Base-by-base conservation (phyloP, 2,797 vertebrate species). In the Myotis daubentonii region DNA sequence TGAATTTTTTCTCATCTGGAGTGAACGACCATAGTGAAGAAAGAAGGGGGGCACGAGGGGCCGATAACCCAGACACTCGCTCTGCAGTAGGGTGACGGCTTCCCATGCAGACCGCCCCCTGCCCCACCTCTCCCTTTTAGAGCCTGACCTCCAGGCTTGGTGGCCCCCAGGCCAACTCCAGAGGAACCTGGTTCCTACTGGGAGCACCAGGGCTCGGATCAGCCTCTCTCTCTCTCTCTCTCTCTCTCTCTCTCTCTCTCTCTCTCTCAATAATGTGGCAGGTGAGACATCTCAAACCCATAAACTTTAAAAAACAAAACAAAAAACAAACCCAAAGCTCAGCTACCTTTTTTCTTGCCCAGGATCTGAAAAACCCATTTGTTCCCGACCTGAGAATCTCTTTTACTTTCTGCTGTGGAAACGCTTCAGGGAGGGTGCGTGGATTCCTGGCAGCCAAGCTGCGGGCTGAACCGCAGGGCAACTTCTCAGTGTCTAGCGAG, bases 341-440 rank as follows among this genome's bases (percentile, higher is more conserved):
- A 68, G 70, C 90, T 92, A 75, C 47, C 13, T 79, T 95, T 87
- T 81, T 62, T 49, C 55, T 25, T 6, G 7, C 79, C 62, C 25
- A 76, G 80, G 23, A 90, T 65, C 80, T 94, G 91, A 93, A 78
- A 95, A 96, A 92, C 13, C 33, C 36, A 5, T 75, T 93, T 94
- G 47, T 90, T 70, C 36, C 55, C 57, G 60, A 94, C 84, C 51
- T 13, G 83, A 97, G 55, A 94, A 49, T 90, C 87, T 68, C 81
- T 94, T 89, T 33, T 90, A 87, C 95, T 96, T 95, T 94, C 87
- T 83, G 55, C 44, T 93, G 1, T 28, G 91, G 66, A 96, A 89
- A 76, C 72, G 41, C 84, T 80, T 38, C 12, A 12, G 72, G 89
- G 41, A 91, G 44, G 71, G 62, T 86, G 75, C 13, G 8, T 47